Evolutionary conservation across 2,888 invertebrate species (phyloP).

Genomic region (Erannis defoliaria): DNA sequence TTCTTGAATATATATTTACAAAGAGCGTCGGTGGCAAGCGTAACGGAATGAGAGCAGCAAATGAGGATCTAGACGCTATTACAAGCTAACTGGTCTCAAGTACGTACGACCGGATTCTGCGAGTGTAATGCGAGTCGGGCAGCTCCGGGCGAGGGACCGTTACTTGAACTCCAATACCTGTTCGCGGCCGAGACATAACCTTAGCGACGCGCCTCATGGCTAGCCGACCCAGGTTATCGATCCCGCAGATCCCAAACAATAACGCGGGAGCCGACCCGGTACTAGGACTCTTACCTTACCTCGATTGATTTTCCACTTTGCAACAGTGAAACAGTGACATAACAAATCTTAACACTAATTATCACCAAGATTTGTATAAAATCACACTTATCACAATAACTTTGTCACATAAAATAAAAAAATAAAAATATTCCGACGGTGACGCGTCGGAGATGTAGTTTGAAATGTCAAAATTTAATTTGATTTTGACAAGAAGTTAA

Average conservation of each 20-base stretch:
- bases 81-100: slow-evolving; percentile 79
- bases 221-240: slow-evolving; percentile 84
- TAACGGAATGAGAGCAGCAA: slow-evolving; percentile 82
- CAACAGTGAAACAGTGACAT: slow-evolving; percentile 83
- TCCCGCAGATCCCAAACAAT: slow-evolving; percentile 84
- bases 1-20: slow-evolving; percentile 81
- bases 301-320: slow-evolving; percentile 77
- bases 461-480: slow-evolving; percentile 29
- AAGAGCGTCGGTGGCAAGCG: slow-evolving; percentile 75
- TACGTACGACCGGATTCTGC: slow-evolving; percentile 80
- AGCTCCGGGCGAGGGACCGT: slow-evolving; percentile 77
- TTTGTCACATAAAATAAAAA: slow-evolving; percentile 79
- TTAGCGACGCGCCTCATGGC: slow-evolving; percentile 85
- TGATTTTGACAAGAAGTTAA: slow-evolving; percentile 44
- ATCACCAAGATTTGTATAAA: slow-evolving; percentile 84
- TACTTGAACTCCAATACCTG: slow-evolving; percentile 84
- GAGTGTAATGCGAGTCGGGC: slow-evolving; percentile 76
- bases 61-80: slow-evolving; percentile 81
- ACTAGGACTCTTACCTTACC: slow-evolving; percentile 79
- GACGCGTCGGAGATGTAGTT: slow-evolving; percentile 73
- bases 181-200: slow-evolving; percentile 84
- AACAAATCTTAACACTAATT: slow-evolving; percentile 84
- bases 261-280: slow-evolving; percentile 60
- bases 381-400: slow-evolving; percentile 85
- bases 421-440: slow-evolving; percentile 79